Evolutionary conservation across 2,113 vertebrate genomes (phyloP), one percentile per base, ranked within the genome.

Genomic region (Erpornis zantholeuca): DNA sequence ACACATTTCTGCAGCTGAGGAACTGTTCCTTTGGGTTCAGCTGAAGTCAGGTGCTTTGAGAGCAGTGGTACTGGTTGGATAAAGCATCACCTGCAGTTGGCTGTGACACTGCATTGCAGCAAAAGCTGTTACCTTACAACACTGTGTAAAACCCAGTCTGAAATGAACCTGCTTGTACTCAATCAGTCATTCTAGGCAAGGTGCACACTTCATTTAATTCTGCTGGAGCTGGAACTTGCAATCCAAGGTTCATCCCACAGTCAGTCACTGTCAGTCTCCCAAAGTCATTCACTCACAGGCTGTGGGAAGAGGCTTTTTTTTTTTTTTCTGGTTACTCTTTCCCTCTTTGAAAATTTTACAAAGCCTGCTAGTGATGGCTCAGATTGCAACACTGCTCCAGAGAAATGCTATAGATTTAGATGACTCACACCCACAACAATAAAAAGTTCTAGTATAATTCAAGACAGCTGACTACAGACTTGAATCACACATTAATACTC

Each of bases 401-500:
- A 94, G 93, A 93, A 94, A 86, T 81, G 44, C 76, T 93, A 42
- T 42, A 19, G 33, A 75, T 88, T 83, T 70, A 47, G 79, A 92
- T 95, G 93, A 92, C 76, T 96, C 86, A 90, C 71, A 77, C 44
- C 54, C 92, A 90, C 82, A 88, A 86, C 88, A 96, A 82, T 94
- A 60, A 93, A 70, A 90, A 68, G 27, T 73, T 90, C 52, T 68
- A 16, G 49, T 83, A 76, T 96, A 96, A 93, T 93, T 96, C 76
- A 84, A 88, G 77, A 61, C 95, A 96, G 91, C 89, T 92, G 94
- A 82, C 52, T 96, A 7, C 28, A 65, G 73, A 24, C 82, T 94
- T 69, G 64, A 93, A 92, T 95, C 60, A 49, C 63, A 57, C 40
- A 22, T 92, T 78, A 81, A 84, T 71, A 64, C 68, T 64, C 42